phyloP scores from a whole-genome alignment of 2,113 vertebrate species.

The Hyla sarda region DNA sequence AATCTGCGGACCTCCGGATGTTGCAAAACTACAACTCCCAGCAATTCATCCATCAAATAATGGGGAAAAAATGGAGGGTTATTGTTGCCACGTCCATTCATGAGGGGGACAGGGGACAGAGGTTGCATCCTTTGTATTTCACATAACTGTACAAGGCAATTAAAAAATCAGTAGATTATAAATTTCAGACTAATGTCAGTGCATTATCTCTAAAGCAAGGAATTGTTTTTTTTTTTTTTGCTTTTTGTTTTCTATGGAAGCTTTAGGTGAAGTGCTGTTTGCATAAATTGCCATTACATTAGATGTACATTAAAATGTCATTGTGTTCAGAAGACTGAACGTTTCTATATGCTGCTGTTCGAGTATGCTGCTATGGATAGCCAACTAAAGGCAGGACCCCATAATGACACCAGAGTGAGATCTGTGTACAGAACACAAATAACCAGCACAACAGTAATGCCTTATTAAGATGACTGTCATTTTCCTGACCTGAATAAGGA shows the following conservation, averaged over 20 bases:
- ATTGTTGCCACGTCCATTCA: too few species aligned
- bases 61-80: too few species aligned
- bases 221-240: neutral
- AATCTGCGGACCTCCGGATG: too few species aligned
- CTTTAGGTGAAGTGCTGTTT: neutral
- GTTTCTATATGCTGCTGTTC: neutral
- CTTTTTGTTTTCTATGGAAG: neutral
- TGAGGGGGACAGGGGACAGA: too few species aligned
- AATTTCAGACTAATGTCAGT: neutral
- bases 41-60: too few species aligned
- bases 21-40: too few species aligned
- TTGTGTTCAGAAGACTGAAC: neutral
- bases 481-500: constrained; percentile 21
- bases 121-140: too few species aligned
- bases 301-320: too few species aligned
- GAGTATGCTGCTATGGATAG: neutral
- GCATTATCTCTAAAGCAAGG: neutral
- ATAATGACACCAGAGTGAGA: neutral
- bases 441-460: neutral
- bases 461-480: constrained; percentile 9
- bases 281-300: neutral
- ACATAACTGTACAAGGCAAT: too few species aligned
- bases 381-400: neutral
- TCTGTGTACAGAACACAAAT: neutral
- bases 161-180: too few species aligned